Evolutionary conservation across 2,113 vertebrate genomes (phyloP), one percentile per base, ranked within the genome.

Genomic region (Platanista minor): DNA sequence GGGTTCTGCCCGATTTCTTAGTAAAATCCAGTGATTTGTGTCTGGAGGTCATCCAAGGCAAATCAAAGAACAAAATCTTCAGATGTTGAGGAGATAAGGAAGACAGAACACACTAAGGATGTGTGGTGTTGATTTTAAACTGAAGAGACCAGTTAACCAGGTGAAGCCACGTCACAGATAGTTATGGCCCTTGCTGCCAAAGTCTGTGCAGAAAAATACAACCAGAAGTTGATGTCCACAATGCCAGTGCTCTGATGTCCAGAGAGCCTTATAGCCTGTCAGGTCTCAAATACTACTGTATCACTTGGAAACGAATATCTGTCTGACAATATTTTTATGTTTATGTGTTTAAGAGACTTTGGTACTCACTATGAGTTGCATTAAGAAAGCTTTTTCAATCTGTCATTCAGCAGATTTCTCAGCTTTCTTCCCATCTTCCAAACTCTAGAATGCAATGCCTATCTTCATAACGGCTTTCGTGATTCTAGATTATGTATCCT

Each of bases 381-480:
- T 17, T 74, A 94, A 95, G 62, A 62, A 94, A 67, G 17, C 33
- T 90, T 97, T 89, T 84, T 97, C 69, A 59, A 1, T 92, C 75
- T 88, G 66, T 97, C 91, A 91, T 0, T 94, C 8, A 74, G 46
- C n/a, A 87, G 29, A 14, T 69, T 78, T 39, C 7, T 94, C 43
- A 90, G 18, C 8, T 31, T 31, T 97, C 54, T 49, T 82, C 90
- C 75, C 62, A 33, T 82, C 90, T 93, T 97, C 6, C 4, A 92
- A 82, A 93, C 46, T 91, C 49, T 92, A 90, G 36, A 81, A 93
- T 87, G 6, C 78, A 90, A 67, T 64, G 43, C 36, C 95, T 97
- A 87, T 93, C 94, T 97, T 97, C 81, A 95, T 89, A 95, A 39
- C 49, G 62, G 8, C 96, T 85, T 98, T 98, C 59, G 52, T 92